Evolutionary conservation across 1,140 invertebrate genomes (phyloP).

Genomic region (Macrobrachium rosenbergii): DNA sequence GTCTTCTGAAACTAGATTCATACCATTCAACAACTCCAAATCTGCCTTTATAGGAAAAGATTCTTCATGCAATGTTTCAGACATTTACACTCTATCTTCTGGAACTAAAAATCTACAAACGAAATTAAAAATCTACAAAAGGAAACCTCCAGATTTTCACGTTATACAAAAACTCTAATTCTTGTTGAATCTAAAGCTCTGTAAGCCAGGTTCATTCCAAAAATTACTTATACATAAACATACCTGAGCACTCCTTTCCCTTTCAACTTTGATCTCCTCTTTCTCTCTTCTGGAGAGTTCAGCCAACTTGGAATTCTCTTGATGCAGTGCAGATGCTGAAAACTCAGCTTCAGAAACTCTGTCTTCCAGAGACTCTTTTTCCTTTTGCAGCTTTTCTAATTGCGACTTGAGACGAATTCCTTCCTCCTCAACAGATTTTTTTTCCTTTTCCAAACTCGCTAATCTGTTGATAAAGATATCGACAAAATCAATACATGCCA

Average conservation of each 20-base stretch:
- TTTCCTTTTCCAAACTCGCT: constrained; percentile 83
- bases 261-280: constrained; percentile 72
- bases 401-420: constrained; percentile 74
- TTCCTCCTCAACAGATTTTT: constrained; percentile 83
- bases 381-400: constrained; percentile 74
- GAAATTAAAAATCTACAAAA: no score
- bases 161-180: no score
- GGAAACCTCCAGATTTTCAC: no score
- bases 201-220: neutral
- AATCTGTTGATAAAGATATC: constrained; percentile 73
- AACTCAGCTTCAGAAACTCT: constrained; percentile 75
- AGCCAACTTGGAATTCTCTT: constrained; percentile 73
- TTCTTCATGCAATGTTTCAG: neutral
- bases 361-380: constrained; percentile 73
- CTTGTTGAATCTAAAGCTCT: neutral
- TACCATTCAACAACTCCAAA: no score
- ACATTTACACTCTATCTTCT: no score
- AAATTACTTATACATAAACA: constrained; percentile 17
- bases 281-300: constrained; percentile 76
- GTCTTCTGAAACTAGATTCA: no score
- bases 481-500: neutral
- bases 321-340: constrained; percentile 73
- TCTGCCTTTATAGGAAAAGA: no score
- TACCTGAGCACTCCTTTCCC: constrained; percentile 69
- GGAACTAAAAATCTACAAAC: no score